Base-by-base conservation (phyloP, 2,797 vertebrate genomes). In the Cygnus olor region DNA sequence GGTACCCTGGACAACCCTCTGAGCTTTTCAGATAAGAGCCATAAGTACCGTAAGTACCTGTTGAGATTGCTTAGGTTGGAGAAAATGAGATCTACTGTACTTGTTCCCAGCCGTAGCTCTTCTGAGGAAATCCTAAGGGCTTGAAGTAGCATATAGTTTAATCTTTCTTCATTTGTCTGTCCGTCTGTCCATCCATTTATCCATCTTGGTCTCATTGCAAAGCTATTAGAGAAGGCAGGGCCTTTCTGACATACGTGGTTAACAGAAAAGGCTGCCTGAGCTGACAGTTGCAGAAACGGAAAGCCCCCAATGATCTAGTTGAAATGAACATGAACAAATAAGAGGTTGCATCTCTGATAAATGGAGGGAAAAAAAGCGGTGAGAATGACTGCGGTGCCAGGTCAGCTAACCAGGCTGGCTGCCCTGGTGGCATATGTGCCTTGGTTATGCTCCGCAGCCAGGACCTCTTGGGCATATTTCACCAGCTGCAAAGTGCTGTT, bases 121-220 rank as follows among this genome's bases (percentile, higher is more conserved):
- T 80, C 16, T 40, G 36, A 57, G 11, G 16, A 70, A 78, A 80
- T 69, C 32, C 10, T 54, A 27, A 30, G 32, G 32, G 38, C 38
- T 56, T 34, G 24, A 30, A 42, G 36, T 28, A 44, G 53, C 24
- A 45, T 56, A 30, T 27, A 17, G 38, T 42, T 64, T n/a, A 28
- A 53, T 65, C 44, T 69, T 53, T 20, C 28, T 71, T 80, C 22
- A 6, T 21, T 56, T 45, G 1, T 80, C 19, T 2, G 1, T 89
- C 40, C 2, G 0, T 73, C 27, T 44, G 16, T 38, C 60, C 34
- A 7, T 66, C 40, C 6, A 0, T 27, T 25, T 56, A 5, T 47
- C 27, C 34, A 7, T 65, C 77, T 70, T 2, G 0, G 9, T 65
- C 28, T 85, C 56, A 44, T 70, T 66, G 30, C 56, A 85, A 60